A percentile compares a stretch with the other conserved stretches of the same genome.
These are phyloP conservation scores for Sebastiscus albofasciatus DNA, from an alignment of 2,797 vertebrate genomes.

Conservation along the genomic window DNA sequence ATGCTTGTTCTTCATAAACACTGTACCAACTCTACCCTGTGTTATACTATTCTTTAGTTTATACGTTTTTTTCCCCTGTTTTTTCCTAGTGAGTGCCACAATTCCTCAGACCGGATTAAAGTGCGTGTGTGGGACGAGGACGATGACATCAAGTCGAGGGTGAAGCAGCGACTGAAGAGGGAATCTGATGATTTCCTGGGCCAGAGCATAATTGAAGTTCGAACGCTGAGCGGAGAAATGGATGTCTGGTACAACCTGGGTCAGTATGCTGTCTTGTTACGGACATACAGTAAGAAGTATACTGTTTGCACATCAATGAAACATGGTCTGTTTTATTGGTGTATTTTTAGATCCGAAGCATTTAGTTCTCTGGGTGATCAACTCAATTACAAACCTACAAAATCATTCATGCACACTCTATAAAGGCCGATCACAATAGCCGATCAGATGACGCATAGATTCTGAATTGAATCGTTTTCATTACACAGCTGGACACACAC, in stretches of 20 bases:
- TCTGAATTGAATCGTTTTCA: background rate
- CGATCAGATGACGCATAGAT: background rate
- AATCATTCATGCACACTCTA: background rate
- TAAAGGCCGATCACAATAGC: background rate
- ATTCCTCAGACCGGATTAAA: slow-evolving; percentile 98
- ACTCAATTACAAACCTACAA: background rate
- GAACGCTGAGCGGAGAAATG: slow-evolving; percentile 97
- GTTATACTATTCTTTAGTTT: background rate
- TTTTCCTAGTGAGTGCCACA: slow-evolving; percentile 93
- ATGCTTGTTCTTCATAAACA: background rate
- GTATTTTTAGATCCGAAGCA: background rate
- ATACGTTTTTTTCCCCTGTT: background rate
- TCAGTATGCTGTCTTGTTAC: slow-evolving; percentile 72
- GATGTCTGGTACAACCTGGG: slow-evolving; percentile 99
- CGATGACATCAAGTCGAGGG: slow-evolving; percentile 97
- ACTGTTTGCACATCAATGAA: background rate
- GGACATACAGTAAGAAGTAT: background rate
- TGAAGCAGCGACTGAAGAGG: slow-evolving; percentile 97
- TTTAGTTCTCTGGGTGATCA: background rate
- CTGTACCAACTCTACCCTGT: background rate
- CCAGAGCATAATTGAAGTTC: slow-evolving; percentile 98
- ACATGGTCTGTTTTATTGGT: background rate
- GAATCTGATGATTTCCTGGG: slow-evolving; percentile 98
- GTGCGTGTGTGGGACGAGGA: slow-evolving; percentile 99
- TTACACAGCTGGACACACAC: background rate